Evolutionary conservation across 2,113 vertebrate species (phyloP).

Genomic region (Indicator indicator): DNA sequence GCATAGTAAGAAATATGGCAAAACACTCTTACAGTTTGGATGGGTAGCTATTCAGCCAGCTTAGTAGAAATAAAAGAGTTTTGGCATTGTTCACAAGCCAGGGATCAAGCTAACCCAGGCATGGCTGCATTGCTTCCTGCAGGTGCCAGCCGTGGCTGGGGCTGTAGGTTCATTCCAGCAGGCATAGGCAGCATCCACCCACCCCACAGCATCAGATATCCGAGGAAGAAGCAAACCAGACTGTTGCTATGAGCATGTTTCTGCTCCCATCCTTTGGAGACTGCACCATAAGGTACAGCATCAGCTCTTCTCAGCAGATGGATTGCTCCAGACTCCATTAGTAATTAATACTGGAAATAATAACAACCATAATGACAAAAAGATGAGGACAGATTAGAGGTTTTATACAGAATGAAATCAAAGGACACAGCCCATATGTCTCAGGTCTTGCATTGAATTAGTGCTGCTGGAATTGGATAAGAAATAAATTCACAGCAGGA

Average conservation of each 20-base stretch:
- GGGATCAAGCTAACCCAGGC: background rate
- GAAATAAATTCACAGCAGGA: background rate
- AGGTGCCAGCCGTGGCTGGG: background rate
- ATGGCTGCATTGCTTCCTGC: rapidly evolving
- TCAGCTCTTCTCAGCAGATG: background rate
- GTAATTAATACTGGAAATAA: background rate
- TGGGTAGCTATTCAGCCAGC: background rate
- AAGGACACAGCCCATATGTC: rapidly evolving
- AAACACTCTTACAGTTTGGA: background rate
- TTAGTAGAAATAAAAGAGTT: background rate
- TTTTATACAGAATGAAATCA: background rate
- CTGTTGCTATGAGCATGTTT: background rate
- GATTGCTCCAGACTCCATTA: background rate
- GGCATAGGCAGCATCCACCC: too few relatives aligned
- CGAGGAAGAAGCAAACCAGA: background rate
- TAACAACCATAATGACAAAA: background rate
- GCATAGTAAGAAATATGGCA: background rate
- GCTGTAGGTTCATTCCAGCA: rapidly evolving
- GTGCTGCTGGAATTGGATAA: background rate
- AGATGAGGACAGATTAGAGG: background rate
- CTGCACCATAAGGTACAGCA: rapidly evolving
- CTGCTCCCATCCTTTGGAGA: background rate
- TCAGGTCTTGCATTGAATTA: background rate
- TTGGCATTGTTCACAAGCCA: background rate
- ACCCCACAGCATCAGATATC: rapidly evolving